These are phyloP conservation scores for Zosterops japonicus DNA, from an alignment of 2,113 vertebrate genomes.

Conservation along the genomic window DNA sequence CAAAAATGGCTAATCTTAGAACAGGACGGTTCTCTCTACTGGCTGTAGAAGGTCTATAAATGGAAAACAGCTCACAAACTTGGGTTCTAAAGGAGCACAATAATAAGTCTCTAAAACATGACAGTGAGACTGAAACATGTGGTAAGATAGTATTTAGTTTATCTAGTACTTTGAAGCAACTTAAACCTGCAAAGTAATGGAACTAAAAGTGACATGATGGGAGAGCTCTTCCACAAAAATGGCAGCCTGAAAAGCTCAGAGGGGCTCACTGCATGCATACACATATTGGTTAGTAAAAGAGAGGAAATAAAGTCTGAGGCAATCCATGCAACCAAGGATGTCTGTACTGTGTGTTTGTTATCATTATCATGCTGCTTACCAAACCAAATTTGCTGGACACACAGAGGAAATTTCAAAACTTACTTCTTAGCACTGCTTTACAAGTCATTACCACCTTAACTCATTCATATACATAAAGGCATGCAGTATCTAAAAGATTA, in stretches of 20 bases:
- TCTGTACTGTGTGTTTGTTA: neutral
- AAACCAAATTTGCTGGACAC: neutral
- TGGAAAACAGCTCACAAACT: neutral
- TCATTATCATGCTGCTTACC: neutral
- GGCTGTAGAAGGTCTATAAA: neutral
- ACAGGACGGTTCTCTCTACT: neutral
- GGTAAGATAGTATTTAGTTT: neutral
- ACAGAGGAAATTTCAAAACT: neutral
- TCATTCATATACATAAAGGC: neutral
- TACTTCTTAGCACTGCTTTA: neutral
- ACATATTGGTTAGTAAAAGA: neutral
- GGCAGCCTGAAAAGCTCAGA: neutral
- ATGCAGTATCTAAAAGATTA: neutral
- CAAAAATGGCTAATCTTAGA: neutral
- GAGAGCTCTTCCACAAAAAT: neutral
- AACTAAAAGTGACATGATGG: fast-evolving
- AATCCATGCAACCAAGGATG: neutral
- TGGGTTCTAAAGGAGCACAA: neutral
- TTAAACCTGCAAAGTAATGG: neutral
- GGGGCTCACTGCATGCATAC: neutral
- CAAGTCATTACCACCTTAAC: neutral
- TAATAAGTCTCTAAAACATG: neutral
- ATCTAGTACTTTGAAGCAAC: neutral
- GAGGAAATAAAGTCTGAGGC: neutral
- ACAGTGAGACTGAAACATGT: neutral